phyloP scores from a whole-genome alignment of 1,140 invertebrate genomes.

The Brachionus koreanus region DNA sequence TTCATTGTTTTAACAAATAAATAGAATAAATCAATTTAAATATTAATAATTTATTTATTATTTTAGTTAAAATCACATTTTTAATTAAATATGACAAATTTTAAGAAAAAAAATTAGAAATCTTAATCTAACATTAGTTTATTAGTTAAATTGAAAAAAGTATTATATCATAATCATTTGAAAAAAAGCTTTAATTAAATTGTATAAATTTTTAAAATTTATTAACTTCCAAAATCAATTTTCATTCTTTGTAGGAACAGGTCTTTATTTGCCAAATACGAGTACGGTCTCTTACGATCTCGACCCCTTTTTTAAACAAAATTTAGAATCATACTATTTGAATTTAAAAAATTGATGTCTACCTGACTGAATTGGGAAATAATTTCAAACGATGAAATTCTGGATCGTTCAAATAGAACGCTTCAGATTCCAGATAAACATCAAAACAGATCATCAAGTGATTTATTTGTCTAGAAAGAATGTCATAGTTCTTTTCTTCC shows the following conservation, averaged over 20 bases:
- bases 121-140: no score
- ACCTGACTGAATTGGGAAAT: conserved; percentile 68
- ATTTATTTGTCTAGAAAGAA: conserved; percentile 72
- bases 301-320: background rate
- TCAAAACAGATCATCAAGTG: conserved; percentile 77
- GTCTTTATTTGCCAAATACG: conserved; percentile 19
- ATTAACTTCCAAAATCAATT: background rate
- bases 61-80: no score
- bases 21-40: no score
- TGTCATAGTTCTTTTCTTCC: conserved; percentile 53
- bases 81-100: no score
- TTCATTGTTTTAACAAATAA: no score
- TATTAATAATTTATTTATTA: no score
- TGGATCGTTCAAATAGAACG: conserved; percentile 51
- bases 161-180: background rate
- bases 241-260: conserved; percentile 29
- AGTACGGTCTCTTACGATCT: conserved; percentile 28
- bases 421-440: conserved; percentile 74
- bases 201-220: background rate
- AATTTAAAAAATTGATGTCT: conserved; percentile 25
- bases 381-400: conserved; percentile 75
- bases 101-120: no score
- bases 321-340: background rate
- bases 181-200: conserved; percentile 3
- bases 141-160: background rate